Evolutionary conservation across 2,797 vertebrate species (phyloP), one percentile per base, ranked within the genome.

Genomic region (Arrhamphus sclerolepis): DNA sequence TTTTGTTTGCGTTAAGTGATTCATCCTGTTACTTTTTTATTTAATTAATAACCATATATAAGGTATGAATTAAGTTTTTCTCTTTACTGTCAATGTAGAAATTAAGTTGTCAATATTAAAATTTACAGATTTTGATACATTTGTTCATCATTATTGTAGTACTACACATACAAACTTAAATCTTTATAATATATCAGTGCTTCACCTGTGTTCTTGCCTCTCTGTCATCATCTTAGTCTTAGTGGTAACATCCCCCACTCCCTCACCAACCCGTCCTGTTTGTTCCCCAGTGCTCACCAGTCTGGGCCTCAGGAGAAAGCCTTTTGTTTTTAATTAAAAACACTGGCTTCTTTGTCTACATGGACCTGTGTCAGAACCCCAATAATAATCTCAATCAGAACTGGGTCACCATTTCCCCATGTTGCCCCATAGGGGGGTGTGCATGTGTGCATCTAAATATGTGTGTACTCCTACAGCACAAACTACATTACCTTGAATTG

Each of bases 251-350:
- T 16, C 34, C 13, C 34, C 34, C 3, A 14, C 34, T 14, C 34
- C 34, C 34, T 38, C 34, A 38, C 13, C 34, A 28, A 46, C 44
- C 58, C 50, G 46, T 60, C 18, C 58, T 67, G 61, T 70, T 74
- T 81, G 78, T 86, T 81, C 39, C 70, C 77, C 56, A 19, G 46
- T 55, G 56, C 66, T 65, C 51, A 77, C 77, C 56, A 52, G 68
- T 57, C 54, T 6, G 31, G 73, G 68, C 79, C 79, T 79, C 75
- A 11, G 42, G 82, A 86, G 77, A 82, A 22, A 40, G 60, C 38
- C 75, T 80, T 82, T 88, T 89, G 82, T 86, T 87, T 83, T 77
- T 80, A 78, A 88, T 87, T 81, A 78, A 79, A 80, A 71, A 85
- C 87, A 84, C 50, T 66, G 79, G 69, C 59, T 71, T 77, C 74